These are phyloP conservation scores for Diogma glabrata DNA, from an alignment of 2,888 invertebrate species.

Conservation along the genomic window DNA sequence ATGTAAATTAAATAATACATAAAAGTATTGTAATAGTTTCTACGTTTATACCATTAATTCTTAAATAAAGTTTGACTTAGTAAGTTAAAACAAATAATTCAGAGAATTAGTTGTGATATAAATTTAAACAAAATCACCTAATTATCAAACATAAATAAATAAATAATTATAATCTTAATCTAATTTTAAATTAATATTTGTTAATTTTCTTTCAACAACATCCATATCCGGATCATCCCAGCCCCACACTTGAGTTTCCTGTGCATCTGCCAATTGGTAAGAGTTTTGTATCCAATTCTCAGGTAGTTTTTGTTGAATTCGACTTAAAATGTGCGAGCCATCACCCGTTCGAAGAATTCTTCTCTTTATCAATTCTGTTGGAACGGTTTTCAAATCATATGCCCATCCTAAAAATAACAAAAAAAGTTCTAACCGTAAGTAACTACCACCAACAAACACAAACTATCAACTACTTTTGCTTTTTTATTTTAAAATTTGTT, in stretches of 20 bases:
- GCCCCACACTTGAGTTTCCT: conserved; percentile 58
- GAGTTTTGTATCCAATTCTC: conserved; percentile 18
- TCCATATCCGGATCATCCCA: conserved; percentile 72
- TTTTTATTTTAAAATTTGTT: neutral
- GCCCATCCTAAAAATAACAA: conserved; percentile 57
- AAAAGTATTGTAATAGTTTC: too few species aligned
- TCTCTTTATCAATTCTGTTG: conserved; percentile 54
- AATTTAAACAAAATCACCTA: too few species aligned
- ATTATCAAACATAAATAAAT: too few species aligned
- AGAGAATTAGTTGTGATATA: too few species aligned
- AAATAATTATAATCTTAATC: neutral
- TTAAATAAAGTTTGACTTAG: too few species aligned
- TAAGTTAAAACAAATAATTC: too few species aligned
- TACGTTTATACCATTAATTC: too few species aligned
- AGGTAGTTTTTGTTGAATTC: conserved; percentile 23
- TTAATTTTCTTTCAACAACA: conserved; percentile 49
- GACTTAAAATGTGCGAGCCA: conserved; percentile 41
- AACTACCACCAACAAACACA: neutral
- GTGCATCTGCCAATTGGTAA: conserved; percentile 29
- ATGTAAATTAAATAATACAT: too few species aligned
- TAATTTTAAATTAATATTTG: conserved; percentile 23
- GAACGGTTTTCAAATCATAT: conserved; percentile 73
- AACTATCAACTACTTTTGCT: neutral
- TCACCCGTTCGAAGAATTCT: conserved; percentile 64
- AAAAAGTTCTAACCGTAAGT: too few species aligned